Percentiles rank a stretch among this genome's conserved stretches.
phyloP scores from a whole-genome alignment of 2,113 vertebrate genomes.

The Symphodus melops region DNA sequence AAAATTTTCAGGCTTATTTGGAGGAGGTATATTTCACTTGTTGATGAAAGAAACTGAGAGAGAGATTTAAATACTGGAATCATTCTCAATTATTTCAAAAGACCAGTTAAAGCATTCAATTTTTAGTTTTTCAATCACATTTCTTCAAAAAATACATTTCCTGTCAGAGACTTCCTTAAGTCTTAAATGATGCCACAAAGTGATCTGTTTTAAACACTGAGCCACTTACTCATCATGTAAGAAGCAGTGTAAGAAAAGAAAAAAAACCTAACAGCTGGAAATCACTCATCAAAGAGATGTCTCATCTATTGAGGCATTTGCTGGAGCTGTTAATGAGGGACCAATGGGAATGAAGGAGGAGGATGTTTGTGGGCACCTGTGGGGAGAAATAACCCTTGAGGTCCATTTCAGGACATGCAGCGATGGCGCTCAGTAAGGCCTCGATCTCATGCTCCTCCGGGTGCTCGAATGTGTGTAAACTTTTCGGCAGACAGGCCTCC shows the following conservation, averaged over 20 bases:
- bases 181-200: no score
- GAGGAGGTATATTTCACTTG: no score
- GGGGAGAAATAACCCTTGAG: slow-evolving; percentile 79
- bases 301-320: slow-evolving; percentile 40
- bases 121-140: no score
- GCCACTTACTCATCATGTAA: slow-evolving; percentile 53
- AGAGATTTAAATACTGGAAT: no score
- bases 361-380: slow-evolving; percentile 86
- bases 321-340: slow-evolving; percentile 29
- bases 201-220: no score
- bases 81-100: no score
- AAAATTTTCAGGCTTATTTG: background rate
- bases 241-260: slow-evolving; percentile 40
- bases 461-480: slow-evolving; percentile 79
- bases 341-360: slow-evolving; percentile 14
- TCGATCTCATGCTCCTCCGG: slow-evolving; percentile 80
- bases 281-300: slow-evolving; percentile 36
- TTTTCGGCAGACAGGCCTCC: slow-evolving; percentile 80
- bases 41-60: no score
- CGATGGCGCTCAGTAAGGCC: slow-evolving; percentile 75
- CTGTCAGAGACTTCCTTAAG: no score
- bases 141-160: no score
- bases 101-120: no score
- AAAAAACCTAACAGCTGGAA: slow-evolving; percentile 30
- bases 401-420: slow-evolving; percentile 80